phyloP scores from a whole-genome alignment of 2,888 invertebrate genomes.

The Oscheius onirici region DNA sequence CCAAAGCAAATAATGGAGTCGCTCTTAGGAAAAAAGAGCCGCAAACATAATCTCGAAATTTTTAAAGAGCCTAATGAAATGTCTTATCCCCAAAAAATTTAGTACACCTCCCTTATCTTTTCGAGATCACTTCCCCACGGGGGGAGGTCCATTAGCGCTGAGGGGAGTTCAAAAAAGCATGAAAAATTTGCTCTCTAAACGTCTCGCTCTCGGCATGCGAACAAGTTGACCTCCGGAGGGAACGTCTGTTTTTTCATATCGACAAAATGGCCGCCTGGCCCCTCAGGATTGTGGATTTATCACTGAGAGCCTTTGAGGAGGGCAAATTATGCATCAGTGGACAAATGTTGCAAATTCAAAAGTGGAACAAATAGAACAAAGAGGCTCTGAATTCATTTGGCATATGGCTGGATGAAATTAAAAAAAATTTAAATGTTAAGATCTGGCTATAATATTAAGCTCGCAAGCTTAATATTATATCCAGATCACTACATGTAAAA shows the following conservation, averaged over 20 bases:
- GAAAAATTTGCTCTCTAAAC: neutral
- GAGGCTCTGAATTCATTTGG: too few relatives aligned
- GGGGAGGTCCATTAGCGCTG: neutral
- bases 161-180: neutral
- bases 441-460: too few relatives aligned
- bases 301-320: neutral
- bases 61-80: too few relatives aligned
- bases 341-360: neutral
- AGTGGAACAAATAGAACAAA: neutral
- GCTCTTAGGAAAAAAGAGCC: too few relatives aligned
- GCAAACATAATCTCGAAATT: too few relatives aligned
- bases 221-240: conserved; percentile 2
- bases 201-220: neutral
- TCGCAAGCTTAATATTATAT: too few relatives aligned
- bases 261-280: neutral
- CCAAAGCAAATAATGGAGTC: too few relatives aligned
- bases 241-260: conserved; percentile 1
- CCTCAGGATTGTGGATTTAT: conserved; percentile 16
- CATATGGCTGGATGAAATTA: too few relatives aligned
- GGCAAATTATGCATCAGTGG: conserved; percentile 29
- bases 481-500: too few relatives aligned
- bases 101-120: neutral
- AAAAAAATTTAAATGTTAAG: too few relatives aligned
- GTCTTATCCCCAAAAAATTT: too few relatives aligned
- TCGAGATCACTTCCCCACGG: neutral